phyloP scores from a whole-genome alignment of 2,113 vertebrate species.

The Telmatochromis brichardi region DNA sequence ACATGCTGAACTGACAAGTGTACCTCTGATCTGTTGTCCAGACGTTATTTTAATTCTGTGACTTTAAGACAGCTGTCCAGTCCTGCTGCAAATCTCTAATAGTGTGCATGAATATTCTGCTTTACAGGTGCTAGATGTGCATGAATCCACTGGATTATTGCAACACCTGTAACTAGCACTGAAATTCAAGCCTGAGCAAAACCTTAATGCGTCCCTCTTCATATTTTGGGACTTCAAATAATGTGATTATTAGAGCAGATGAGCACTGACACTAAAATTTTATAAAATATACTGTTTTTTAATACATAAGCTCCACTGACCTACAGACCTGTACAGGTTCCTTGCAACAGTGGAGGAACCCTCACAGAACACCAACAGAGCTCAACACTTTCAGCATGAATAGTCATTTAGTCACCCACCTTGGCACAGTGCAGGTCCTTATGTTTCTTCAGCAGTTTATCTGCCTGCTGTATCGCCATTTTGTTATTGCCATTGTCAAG shows the following conservation, averaged over 20 bases:
- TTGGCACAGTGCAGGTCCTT: slow-evolving; percentile 98
- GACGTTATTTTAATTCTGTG: background rate
- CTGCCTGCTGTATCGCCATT: slow-evolving; percentile 98
- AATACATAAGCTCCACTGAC: background rate
- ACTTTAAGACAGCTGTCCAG: background rate
- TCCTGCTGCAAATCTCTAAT: background rate
- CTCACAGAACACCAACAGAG: background rate
- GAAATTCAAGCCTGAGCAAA: background rate
- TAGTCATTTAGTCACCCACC: slow-evolving; percentile 61
- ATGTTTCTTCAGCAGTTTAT: slow-evolving; percentile 97
- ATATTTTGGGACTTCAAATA: background rate
- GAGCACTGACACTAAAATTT: background rate
- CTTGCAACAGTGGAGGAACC: background rate
- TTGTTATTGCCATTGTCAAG: slow-evolving; percentile 99
- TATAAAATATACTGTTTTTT: background rate
- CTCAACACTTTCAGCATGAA: background rate
- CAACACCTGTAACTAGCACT: background rate
- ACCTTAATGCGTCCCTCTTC: background rate
- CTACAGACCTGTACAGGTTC: background rate
- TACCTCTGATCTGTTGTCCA: background rate
- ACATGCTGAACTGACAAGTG: background rate
- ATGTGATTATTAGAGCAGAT: background rate
- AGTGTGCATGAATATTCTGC: background rate
- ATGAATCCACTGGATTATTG: background rate
- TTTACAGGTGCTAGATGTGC: background rate